phyloP scores from a whole-genome alignment of 2,797 vertebrate genomes.

The Enteromius mattozi region DNA sequence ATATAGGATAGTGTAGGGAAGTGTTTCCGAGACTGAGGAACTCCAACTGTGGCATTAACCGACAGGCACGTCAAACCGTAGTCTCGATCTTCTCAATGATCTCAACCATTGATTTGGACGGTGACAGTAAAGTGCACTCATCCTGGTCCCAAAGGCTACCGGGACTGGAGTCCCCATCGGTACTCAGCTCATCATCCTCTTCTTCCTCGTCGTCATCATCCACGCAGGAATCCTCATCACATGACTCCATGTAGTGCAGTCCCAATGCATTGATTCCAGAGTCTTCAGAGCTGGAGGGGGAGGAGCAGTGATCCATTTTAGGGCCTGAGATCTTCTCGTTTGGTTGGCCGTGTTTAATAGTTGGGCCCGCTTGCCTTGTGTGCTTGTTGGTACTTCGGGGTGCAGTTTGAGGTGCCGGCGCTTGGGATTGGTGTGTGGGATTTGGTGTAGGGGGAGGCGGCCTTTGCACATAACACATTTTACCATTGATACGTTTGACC shows the following conservation, averaged over 20 bases:
- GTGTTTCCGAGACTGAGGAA: constrained; percentile 17
- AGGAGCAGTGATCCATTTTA: constrained; percentile 87
- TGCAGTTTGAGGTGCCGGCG: not conserved
- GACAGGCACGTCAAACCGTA: constrained; percentile 78
- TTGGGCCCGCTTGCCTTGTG: constrained; percentile 48
- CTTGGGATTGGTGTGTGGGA: constrained; percentile 19
- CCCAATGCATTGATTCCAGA: constrained; percentile 88
- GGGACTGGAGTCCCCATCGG: constrained; percentile 77
- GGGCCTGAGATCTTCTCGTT: constrained; percentile 73
- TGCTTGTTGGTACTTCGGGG: constrained; percentile 34
- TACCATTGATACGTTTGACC: constrained; percentile 88
- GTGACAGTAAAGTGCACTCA: constrained; percentile 83
- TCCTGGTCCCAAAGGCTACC: constrained; percentile 87
- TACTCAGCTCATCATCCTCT: constrained; percentile 66
- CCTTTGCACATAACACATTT: constrained; percentile 90
- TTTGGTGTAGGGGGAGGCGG: constrained; percentile 26
- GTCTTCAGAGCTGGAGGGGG: constrained; percentile 89
- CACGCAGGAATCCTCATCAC: constrained; percentile 86
- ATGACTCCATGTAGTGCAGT: constrained; percentile 84
- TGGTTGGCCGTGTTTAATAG: constrained; percentile 62
- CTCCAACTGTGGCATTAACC: not conserved
- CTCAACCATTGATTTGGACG: constrained; percentile 85
- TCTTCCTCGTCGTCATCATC: constrained; percentile 74
- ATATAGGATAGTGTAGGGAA: constrained; percentile 17
- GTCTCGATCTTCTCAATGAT: constrained; percentile 92